phyloP scores from a whole-genome alignment of 2,888 invertebrate genomes.

The Rhagonycha lutea region DNA sequence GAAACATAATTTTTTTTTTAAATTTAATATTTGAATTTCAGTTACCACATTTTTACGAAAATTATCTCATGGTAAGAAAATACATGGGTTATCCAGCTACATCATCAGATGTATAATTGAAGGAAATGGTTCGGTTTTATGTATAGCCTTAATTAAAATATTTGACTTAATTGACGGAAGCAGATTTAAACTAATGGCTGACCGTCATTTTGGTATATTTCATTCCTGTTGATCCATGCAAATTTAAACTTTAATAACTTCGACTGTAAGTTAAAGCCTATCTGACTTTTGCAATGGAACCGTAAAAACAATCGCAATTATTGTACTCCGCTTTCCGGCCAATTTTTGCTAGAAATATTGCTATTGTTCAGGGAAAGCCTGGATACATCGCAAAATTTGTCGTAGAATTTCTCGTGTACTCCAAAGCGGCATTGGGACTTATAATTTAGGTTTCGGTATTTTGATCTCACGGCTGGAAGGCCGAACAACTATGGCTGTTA shows the following conservation, averaged over 20 bases:
- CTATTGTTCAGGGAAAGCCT: too few relatives aligned
- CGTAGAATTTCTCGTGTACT: too few relatives aligned
- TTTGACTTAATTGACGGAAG: neutral
- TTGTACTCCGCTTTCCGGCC: too few relatives aligned
- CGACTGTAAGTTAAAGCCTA: neutral
- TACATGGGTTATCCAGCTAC: neutral
- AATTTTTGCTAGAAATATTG: too few relatives aligned
- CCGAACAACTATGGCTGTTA: too few relatives aligned
- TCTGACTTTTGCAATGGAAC: neutral
- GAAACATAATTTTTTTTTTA: neutral
- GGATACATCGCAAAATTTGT: too few relatives aligned
- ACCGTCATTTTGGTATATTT: neutral
- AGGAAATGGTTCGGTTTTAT: neutral
- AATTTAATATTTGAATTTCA: neutral
- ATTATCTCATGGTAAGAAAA: neutral
- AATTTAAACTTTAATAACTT: neutral
- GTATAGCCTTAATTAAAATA: neutral
- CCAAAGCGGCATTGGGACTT: too few relatives aligned
- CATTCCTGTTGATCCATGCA: neutral
- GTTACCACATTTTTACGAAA: neutral
- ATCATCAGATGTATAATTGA: neutral
- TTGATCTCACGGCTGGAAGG: too few relatives aligned
- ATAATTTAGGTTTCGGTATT: too few relatives aligned
- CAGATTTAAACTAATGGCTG: neutral
- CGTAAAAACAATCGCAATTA: too few relatives aligned